Conservation (phyloP, 2,797 vertebrate genomes). For the Fratercula arctica region DNA sequence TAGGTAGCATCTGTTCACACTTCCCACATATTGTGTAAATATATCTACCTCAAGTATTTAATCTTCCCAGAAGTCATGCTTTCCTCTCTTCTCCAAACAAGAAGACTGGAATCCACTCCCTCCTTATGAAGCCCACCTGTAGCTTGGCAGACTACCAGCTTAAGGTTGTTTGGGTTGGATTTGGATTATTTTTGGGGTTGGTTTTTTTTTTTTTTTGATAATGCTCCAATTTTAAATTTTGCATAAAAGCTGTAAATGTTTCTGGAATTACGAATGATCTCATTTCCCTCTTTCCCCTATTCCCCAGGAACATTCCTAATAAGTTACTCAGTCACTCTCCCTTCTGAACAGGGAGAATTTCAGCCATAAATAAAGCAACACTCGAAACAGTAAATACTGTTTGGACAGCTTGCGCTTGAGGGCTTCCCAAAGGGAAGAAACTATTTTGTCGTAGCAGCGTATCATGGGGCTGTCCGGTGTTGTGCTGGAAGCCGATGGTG, state of each 20-base stretch:
- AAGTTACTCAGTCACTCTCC: neutral
- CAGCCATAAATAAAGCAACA: slow-evolving; percentile 42
- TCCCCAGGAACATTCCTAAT: slow-evolving; percentile 38
- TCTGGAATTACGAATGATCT: slow-evolving; percentile 25
- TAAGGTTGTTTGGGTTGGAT: neutral
- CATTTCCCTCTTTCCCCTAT: neutral
- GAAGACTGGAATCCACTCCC: neutral
- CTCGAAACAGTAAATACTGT: slow-evolving; percentile 16
- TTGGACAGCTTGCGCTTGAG: neutral
- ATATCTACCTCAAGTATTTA: slow-evolving; percentile 43
- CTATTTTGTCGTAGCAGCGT: neutral
- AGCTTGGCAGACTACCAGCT: slow-evolving; percentile 11
- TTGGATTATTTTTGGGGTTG: too few species aligned
- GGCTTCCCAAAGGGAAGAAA: slow-evolving; percentile 22
- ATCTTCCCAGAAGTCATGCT: slow-evolving; percentile 26
- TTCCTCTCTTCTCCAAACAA: slow-evolving; percentile 19
- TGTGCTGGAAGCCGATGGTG: neutral
- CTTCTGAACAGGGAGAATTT: neutral
- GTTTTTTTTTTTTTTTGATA: neutral
- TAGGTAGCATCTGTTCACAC: slow-evolving; percentile 55
- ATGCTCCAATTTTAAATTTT: slow-evolving; percentile 10
- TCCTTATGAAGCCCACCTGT: slow-evolving; percentile 15
- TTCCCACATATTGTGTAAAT: slow-evolving; percentile 55
- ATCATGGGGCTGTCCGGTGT: neutral
- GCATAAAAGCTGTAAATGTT: slow-evolving; percentile 15